A percentile compares a stretch with the other conserved stretches of the same genome.
Conservation (phyloP, 2,113 vertebrate genomes). For the Hylia prasina region DNA sequence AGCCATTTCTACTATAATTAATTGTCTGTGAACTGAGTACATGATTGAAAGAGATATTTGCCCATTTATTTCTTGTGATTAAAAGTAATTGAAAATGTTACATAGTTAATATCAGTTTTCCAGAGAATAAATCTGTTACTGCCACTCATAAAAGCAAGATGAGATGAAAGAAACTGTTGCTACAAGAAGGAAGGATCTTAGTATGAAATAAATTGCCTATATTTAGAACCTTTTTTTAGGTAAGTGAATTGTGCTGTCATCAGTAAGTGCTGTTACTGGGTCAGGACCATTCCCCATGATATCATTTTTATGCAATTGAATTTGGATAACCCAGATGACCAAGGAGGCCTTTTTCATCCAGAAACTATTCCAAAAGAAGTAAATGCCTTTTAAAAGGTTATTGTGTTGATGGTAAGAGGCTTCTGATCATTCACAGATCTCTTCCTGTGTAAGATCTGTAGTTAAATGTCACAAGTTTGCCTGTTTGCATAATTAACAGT, state of each 20-base stretch:
- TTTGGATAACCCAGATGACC: background rate
- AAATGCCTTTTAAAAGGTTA: background rate
- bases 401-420: background rate
- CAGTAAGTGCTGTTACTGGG: background rate
- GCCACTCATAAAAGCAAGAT: background rate
- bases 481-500: background rate
- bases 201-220: background rate
- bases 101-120: background rate
- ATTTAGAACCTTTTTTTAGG: background rate
- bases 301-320: background rate
- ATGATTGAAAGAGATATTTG: background rate
- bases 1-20: background rate
- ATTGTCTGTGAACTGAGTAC: background rate
- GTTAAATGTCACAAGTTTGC: background rate
- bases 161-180: background rate
- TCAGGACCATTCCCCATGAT: background rate
- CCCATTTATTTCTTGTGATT: background rate
- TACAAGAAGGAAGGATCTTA: background rate
- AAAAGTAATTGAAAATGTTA: background rate
- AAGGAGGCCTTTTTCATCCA: background rate
- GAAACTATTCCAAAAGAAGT: background rate
- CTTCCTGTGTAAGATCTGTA: background rate
- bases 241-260: background rate
- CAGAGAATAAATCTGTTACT: background rate
- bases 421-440: background rate